Conservation (phyloP, 2,113 vertebrate genomes). For the Chelonoidis abingdonii region DNA sequence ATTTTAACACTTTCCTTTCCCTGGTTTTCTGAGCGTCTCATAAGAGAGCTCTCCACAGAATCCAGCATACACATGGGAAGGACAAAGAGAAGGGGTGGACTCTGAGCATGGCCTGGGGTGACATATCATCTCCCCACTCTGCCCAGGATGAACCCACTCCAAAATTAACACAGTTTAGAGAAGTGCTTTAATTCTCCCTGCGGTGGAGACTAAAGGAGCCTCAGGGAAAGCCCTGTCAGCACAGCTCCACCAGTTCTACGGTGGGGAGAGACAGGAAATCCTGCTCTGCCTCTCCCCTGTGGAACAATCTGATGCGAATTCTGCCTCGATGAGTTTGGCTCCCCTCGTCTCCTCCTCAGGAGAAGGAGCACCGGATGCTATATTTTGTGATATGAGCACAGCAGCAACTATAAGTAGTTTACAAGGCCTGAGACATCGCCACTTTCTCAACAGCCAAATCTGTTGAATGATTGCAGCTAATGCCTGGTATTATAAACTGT, state of each 20-base stretch:
- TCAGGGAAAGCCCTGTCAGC: neutral
- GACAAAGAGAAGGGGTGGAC: neutral
- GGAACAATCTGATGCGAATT: neutral
- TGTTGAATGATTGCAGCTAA: neutral
- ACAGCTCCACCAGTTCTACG: neutral
- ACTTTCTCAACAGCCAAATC: neutral
- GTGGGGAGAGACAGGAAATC: neutral
- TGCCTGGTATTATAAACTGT: neutral
- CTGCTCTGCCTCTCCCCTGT: neutral
- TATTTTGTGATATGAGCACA: neutral
- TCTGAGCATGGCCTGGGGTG: neutral
- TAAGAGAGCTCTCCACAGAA: neutral
- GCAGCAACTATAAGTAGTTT: neutral
- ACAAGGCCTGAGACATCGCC: neutral
- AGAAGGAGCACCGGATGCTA: neutral
- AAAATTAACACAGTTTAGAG: fast-evolving
- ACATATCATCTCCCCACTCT: neutral
- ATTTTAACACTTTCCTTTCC: neutral
- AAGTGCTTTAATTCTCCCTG: neutral
- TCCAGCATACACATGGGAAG: neutral
- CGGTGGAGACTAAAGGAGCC: neutral
- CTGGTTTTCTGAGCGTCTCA: neutral
- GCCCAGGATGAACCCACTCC: neutral
- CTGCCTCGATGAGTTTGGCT: neutral
- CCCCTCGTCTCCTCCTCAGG: neutral